Evolutionary conservation across 2,888 invertebrate genomes (phyloP), one percentile per base, ranked within the genome.

Genomic region (Aleiodes testaceus): DNA sequence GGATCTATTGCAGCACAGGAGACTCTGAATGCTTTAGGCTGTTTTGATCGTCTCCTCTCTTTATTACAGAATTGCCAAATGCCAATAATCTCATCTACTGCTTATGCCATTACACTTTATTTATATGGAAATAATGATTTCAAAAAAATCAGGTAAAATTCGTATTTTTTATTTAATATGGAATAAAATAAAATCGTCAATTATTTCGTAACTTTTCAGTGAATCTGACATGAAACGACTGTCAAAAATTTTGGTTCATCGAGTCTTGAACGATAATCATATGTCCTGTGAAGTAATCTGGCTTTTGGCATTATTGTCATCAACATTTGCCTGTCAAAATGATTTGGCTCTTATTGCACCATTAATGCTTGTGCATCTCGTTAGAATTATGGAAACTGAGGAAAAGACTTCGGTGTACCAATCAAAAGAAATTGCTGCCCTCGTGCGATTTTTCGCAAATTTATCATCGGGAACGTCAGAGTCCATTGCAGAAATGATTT

Each of bases 21-120:
- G 66, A 76, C 84, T 65, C 72, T 88, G 7, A 79, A 85, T 50
- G 82, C 85, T 1, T 87, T 88, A 75, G 84, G 81, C 26, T 82
- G 84, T 20, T 45, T 84, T 1, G 79, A 79, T 55, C 79, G 78
- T 66, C 75, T 87, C 44, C 75, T 79, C 47, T 79, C 77, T 9
- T 67, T 85, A 49, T 72, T 82, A 5, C 53, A 64, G 0, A 75
- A 82, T 18, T 80, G 83, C 55, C 78, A 84, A 64, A 67, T 76
- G 16, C 65, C 42, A 1, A 72, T 85, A 49, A 30, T 82, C 52
- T 69, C 82, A 18, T 82, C 87, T 1, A 73, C 84, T 9, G 75
- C 82, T 30, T 88, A 88, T 67, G 79, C 86, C 2, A 70, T 78
- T 9, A 75, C 83, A 66, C 81, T 85, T 30, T 86, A 79, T 20